These are phyloP conservation scores for Agonopterix subpropinquella DNA, from an alignment of 2,888 invertebrate genomes.

Conservation along the genomic window DNA sequence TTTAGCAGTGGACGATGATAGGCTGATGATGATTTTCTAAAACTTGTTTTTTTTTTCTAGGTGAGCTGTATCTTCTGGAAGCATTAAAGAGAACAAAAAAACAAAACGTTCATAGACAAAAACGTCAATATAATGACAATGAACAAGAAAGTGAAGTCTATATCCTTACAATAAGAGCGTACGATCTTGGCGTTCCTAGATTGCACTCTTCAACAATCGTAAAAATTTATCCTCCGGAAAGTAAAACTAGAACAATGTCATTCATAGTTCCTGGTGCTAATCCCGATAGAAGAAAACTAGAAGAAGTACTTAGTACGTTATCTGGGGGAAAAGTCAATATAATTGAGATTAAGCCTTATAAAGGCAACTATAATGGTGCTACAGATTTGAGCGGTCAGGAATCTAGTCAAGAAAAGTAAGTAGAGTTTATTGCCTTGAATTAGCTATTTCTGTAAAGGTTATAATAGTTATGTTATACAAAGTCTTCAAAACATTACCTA, in stretches of 20 bases:
- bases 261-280: slow-evolving; percentile 88
- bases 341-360: slow-evolving; percentile 83
- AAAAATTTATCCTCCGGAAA: slow-evolving; percentile 86
- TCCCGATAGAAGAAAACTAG: slow-evolving; percentile 83
- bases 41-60: slow-evolving; percentile 31
- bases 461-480: neutral
- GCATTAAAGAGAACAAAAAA: slow-evolving; percentile 58
- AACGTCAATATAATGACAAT: slow-evolving; percentile 62
- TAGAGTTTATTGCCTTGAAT: slow-evolving; percentile 1
- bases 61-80: slow-evolving; percentile 80
- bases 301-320: slow-evolving; percentile 83
- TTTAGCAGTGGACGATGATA: too few species aligned
- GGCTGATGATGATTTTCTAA: too few species aligned
- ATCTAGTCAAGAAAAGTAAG: slow-evolving; percentile 76
- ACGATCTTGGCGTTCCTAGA: slow-evolving; percentile 90
- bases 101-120: slow-evolving; percentile 57
- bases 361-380: slow-evolving; percentile 71
- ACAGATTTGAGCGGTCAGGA: slow-evolving; percentile 67
- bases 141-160: slow-evolving; percentile 73
- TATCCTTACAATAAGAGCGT: slow-evolving; percentile 84
- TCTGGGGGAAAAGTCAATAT: slow-evolving; percentile 88
- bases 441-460: neutral
- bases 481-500: too few species aligned
- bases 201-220: slow-evolving; percentile 83
- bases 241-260: slow-evolving; percentile 83